These are phyloP conservation scores for Trichonephila clavipes DNA, from an alignment of 1,140 invertebrate species.

Conservation along the genomic window DNA sequence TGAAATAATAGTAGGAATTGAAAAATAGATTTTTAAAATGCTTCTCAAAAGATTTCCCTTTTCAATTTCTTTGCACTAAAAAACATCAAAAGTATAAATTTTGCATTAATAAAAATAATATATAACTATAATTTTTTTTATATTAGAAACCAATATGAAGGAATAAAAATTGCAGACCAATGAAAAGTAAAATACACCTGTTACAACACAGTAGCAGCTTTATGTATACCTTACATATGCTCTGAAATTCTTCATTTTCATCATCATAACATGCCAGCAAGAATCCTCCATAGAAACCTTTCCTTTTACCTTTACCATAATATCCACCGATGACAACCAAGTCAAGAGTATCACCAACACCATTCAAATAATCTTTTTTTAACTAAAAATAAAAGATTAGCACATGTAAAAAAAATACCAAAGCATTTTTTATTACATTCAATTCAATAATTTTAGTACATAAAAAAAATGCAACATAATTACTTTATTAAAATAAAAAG, in stretches of 20 bases:
- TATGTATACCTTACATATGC: conserved; percentile 89
- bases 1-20: no score
- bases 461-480: no score
- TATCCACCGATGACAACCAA: conserved; percentile 96
- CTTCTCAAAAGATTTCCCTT: no score
- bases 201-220: neutral
- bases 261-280: conserved; percentile 97
- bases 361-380: conserved; percentile 85
- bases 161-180: neutral
- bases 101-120: neutral
- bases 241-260: conserved; percentile 96
- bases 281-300: conserved; percentile 97
- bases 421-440: no score
- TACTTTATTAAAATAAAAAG: neutral
- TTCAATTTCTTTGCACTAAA: neutral
- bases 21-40: no score
- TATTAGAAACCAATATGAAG: neutral
- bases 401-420: no score
- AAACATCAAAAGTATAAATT: neutral
- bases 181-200: neutral
- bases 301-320: conserved; percentile 93
- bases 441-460: no score
- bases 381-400: conserved; percentile 80
- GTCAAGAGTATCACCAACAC: conserved; percentile 85
- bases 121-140: neutral